Evolutionary conservation across 1,140 invertebrate genomes (phyloP), one percentile per base, ranked within the genome.

Genomic region (Cheumatopsyche charites): DNA sequence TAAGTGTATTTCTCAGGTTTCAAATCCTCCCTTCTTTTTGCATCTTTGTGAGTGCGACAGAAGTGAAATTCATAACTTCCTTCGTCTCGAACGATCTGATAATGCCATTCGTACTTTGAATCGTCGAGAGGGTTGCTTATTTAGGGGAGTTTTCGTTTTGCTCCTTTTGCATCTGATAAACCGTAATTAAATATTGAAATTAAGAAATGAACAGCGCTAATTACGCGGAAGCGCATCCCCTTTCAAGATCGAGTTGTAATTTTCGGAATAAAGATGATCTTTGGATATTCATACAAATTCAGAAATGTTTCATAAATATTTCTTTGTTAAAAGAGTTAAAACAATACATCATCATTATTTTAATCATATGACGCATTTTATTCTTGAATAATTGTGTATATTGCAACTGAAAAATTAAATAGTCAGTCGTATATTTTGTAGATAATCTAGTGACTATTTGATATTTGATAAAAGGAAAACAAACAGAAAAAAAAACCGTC

Each of bases 191-290:
- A 84, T 83, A 85, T 84, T 84, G 83, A 84, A 85, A 84, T 85
- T 84, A 85, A 85, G 83, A 85, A 85, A 83, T 83, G 82, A 84
- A 83, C 82, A 84, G 83, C 83, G 81, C 81, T 83, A 84, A 85
- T 84, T 84, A 84, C 80, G 79, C 79, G 82, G 80, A 82, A 80
- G 81, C 83, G 82, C 83, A 82, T 82, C 83, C 29, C 29, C 9
- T 36, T 36, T 36, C 29, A 9, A 36, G 29, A 36, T 9, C 9
- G 3, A 36, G 9, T 4, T 36, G 29, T 9, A 36, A 3, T 9
- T 9, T 36, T 36, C n/a, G n/a, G n/a, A n/a, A n/a, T n/a, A n/a
- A n/a, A 36, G 29, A 9, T 36, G 29, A 36, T 36, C 29, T 36
- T 3, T 4, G 29, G 9, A 36, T 36, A 3, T 49, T 49, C 47